phyloP scores from a whole-genome alignment of 2,888 invertebrate species.

The Eupithecia vulgata region DNA sequence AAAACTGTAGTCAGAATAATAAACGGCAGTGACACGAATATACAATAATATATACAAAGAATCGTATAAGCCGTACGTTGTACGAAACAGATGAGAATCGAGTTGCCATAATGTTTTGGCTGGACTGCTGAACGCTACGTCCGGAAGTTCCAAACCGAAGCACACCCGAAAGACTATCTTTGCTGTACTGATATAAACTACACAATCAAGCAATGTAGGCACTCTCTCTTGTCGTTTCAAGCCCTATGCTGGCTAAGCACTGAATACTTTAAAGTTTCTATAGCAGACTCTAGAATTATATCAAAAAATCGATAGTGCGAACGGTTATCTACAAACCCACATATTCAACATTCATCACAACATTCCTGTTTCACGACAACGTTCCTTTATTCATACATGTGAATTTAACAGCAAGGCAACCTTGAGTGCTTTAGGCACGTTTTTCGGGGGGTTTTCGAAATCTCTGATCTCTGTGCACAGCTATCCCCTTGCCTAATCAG shows the following conservation, averaged over 20 bases:
- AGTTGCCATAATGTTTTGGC: background rate
- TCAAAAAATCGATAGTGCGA: background rate
- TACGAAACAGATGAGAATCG: background rate
- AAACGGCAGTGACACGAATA: constrained; percentile 12
- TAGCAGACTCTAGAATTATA: background rate
- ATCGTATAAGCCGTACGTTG: background rate
- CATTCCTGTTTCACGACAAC: constrained; percentile 2
- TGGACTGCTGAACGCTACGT: background rate
- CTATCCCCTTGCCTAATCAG: constrained; percentile 7
- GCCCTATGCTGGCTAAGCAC: background rate
- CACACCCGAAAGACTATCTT: background rate
- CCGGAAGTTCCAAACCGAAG: background rate
- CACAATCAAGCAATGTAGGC: background rate
- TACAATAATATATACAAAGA: too few species aligned
- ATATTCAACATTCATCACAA: background rate
- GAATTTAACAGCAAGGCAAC: constrained; percentile 1
- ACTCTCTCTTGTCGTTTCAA: background rate
- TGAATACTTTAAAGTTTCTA: background rate
- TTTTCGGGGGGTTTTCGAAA: background rate
- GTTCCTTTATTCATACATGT: background rate
- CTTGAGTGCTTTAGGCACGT: background rate
- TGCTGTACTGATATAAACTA: background rate
- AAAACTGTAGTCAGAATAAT: constrained; percentile 6
- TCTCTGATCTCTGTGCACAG: constrained; percentile 28
- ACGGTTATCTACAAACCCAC: background rate